Base-by-base conservation (phyloP, 2,113 vertebrate species). In the Lasiurus cinereus region DNA sequence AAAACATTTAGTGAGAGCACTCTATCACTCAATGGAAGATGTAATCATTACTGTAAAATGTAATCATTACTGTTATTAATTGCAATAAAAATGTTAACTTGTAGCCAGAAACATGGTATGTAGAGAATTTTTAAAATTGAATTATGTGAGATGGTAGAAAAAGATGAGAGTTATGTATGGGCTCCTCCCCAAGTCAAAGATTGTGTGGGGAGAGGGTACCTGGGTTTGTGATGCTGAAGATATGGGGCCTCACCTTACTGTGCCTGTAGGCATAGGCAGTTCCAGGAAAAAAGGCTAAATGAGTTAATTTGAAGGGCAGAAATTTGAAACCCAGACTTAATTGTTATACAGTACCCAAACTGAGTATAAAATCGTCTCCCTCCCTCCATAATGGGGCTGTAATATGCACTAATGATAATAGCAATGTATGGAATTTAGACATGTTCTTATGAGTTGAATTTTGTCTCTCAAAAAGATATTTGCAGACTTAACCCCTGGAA, bases 181-280 rank as follows among this genome's bases (percentile, higher is more conserved):
- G 4, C 5, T 66, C 10, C 3, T 14, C 14, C 5, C 46, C 9
- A 62, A 70, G 6, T 76, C 8, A 82, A 33, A 76, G 11, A 46
- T 8, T 56, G 74, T 29, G 8, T 1, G 8, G 7, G 39, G 43
- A n/a, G 7, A 39, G n/a, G 5, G 7, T 1, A 13, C 29, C n/a
- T 77, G 70, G 6, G n/a, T 59, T 66, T 93, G 36, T n/a, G 52
- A 88, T 29, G 2, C 33, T 93, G 31, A 18, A 79, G 39, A 67
- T 4, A 33, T 1, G 5, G 48, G 39, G 21, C 0, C 1, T 7
- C 19, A 69, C 27, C 8, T 72, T 2, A 36, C 3, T 27, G 3
- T 76, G 12, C 6, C 31, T 91, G 13, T 3, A 29, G n/a, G 12
- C 6, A 14, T 3, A 86, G 11, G 8, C 10, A 43, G 0, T 64